These are phyloP conservation scores for Mamestra brassicae DNA, from an alignment of 2,888 invertebrate genomes.

Conservation along the genomic window DNA sequence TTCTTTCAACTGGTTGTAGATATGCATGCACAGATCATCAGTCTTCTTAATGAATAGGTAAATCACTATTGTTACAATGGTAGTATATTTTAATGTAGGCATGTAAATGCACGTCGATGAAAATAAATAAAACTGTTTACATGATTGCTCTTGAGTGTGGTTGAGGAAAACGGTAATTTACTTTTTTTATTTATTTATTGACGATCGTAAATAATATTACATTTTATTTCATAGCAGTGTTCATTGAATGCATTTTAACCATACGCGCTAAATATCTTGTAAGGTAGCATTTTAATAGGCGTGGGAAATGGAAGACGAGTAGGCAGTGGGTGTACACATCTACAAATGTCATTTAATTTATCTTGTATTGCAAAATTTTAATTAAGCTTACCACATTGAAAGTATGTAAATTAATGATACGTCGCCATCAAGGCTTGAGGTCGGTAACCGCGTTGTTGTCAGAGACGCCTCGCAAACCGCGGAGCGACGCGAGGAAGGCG, in stretches of 20 bases:
- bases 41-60: conserved; percentile 39
- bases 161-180: conserved; percentile 63
- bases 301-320: conserved; percentile 55
- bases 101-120: conserved; percentile 57
- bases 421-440: conserved; percentile 77
- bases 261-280: conserved; percentile 11
- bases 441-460: conserved; percentile 84
- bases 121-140: conserved; percentile 64
- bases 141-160: conserved; percentile 54
- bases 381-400: conserved; percentile 71
- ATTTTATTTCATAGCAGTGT: conserved; percentile 31
- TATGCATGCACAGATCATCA: conserved; percentile 38
- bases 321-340: conserved; percentile 36
- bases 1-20: neutral
- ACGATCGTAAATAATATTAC: conserved; percentile 42
- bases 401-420: conserved; percentile 77
- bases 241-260: conserved; percentile 20
- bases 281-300: conserved; percentile 45
- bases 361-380: conserved; percentile 73
- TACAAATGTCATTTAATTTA: conserved; percentile 67
- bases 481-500: conserved; percentile 63
- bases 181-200: conserved; percentile 21
- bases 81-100: conserved; percentile 36
- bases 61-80: conserved; percentile 38
- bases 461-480: conserved; percentile 79